These are phyloP conservation scores for Drosophila meridiana DNA, from an alignment of 2,888 invertebrate genomes.

Conservation along the genomic window DNA sequence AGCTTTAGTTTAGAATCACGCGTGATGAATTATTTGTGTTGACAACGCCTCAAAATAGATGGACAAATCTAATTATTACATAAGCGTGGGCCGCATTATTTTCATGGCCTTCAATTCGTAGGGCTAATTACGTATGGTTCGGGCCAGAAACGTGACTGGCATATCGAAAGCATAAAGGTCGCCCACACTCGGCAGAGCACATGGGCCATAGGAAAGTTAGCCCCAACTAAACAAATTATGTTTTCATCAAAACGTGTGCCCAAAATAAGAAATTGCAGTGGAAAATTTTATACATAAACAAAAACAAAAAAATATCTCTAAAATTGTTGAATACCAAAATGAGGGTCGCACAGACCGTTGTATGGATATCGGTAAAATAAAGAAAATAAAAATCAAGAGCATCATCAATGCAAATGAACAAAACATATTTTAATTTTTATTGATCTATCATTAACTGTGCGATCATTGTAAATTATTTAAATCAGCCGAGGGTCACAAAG, in stretches of 20 bases:
- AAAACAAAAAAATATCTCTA: constrained; percentile 1
- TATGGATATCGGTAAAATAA: not conserved
- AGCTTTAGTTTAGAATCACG: constrained; percentile 2
- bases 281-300: constrained; percentile 48
- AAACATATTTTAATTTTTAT: not conserved
- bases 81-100: constrained; percentile 13
- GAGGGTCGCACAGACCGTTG: constrained; percentile 28
- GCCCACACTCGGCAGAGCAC: constrained; percentile 9
- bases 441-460: not conserved
- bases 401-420: constrained; percentile 16
- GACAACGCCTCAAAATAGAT: not conserved
- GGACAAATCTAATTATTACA: constrained; percentile 13
- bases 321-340: not conserved
- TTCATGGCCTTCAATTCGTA: constrained; percentile 13
- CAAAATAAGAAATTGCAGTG: constrained; percentile 47
- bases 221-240: constrained; percentile 19
- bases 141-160: constrained; percentile 40
- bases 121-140: constrained; percentile 37
- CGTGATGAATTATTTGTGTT: not conserved
- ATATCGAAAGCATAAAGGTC: constrained; percentile 44
- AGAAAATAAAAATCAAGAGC: constrained; percentile 30
- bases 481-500: not conserved
- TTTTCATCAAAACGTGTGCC: constrained; percentile 65
- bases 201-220: constrained; percentile 27
- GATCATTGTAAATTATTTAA: not conserved